Evolutionary conservation across 1,140 invertebrate genomes (phyloP), one percentile per base, ranked within the genome.

Genomic region (Ips nitidus): DNA sequence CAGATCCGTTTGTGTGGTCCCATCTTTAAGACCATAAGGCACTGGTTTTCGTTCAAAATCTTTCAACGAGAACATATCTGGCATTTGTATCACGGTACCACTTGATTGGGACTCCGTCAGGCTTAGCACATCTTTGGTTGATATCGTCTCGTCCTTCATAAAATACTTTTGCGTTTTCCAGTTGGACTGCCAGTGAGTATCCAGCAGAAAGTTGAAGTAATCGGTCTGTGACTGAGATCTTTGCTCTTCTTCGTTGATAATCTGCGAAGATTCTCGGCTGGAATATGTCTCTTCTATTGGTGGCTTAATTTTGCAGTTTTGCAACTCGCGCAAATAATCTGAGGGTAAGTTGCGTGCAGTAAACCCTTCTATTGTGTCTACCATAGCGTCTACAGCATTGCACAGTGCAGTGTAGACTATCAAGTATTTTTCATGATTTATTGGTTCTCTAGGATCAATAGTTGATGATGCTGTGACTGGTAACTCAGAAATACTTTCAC

Each of bases 311-410:
- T 47, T 47, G n/a, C 45, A 47, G 4, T 47, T 1, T 47, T 5
- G n/a, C 45, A 47, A 47, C n/a, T 47, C 45, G n/a, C n/a, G n/a
- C n/a, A 47, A 47, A 47, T 4, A 5, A 47, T 47, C 45, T 5
- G 4, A 5, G 45, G 45, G 45, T 5, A 47, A 5, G n/a, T 47
- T 4, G 4, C n/a, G 4, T 5, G 4, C 45, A 5, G 4, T 47
- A 47, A 47, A n/a, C 45, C 45, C 45, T n/a, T 47, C 45, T 47
- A 47, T 47, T 4, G 45, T 47, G 45, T 47, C 45, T n/a, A 47
- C 45, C 45, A 47, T 47, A 47, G 45, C 4, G n/a, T 47, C 45
- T 47, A 47, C 45, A 5, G n/a, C 45, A 5, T 47, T n/a, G 4
- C n/a, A n/a, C 45, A 47, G n/a, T 5, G 45, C n/a, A 4, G 45